phyloP scores from a whole-genome alignment of 2,113 vertebrate genomes.

The Paratilapia polleni region DNA sequence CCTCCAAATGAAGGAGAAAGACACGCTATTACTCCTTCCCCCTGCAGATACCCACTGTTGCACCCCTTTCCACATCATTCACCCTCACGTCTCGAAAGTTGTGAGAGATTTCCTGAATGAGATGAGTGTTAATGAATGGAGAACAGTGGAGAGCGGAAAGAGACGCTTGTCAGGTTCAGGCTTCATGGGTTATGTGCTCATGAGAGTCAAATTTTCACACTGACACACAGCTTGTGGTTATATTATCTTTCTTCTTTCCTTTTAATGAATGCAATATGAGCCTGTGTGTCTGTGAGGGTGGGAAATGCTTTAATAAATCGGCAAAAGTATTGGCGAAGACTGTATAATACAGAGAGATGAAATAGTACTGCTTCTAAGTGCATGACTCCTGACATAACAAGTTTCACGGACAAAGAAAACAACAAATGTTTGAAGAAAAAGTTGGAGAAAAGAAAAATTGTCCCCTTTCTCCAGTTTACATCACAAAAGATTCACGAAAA shows the following conservation, averaged over 20 bases:
- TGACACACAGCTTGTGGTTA: constrained; percentile 36
- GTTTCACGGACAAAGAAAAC: neutral
- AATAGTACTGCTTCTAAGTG: neutral
- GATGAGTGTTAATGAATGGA: constrained; percentile 69
- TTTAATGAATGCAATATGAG: constrained; percentile 40
- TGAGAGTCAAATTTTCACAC: constrained; percentile 34
- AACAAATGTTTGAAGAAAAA: constrained; percentile 16
- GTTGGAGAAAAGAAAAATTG: neutral
- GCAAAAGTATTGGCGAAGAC: constrained; percentile 7
- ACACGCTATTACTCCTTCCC: constrained; percentile 21
- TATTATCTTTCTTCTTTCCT: constrained; percentile 7
- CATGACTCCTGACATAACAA: neutral
- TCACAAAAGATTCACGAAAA: neutral
- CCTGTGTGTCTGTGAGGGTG: neutral
- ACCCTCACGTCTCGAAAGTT: constrained; percentile 40
- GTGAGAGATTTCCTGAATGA: constrained; percentile 64
- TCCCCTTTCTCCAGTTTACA: neutral
- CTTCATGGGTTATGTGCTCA: constrained; percentile 26
- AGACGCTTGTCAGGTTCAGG: constrained; percentile 10
- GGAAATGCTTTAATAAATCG: constrained; percentile 7
- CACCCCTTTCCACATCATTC: constrained; percentile 34
- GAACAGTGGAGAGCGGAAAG: constrained; percentile 10
- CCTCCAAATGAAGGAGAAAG: constrained; percentile 19
- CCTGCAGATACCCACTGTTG: constrained; percentile 38
- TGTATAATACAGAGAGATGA: neutral